A percentile compares a stretch with the other conserved stretches of the same genome.
Evolutionary conservation across 2,113 vertebrate species (phyloP).

Genomic region (Eidolon helvum): DNA sequence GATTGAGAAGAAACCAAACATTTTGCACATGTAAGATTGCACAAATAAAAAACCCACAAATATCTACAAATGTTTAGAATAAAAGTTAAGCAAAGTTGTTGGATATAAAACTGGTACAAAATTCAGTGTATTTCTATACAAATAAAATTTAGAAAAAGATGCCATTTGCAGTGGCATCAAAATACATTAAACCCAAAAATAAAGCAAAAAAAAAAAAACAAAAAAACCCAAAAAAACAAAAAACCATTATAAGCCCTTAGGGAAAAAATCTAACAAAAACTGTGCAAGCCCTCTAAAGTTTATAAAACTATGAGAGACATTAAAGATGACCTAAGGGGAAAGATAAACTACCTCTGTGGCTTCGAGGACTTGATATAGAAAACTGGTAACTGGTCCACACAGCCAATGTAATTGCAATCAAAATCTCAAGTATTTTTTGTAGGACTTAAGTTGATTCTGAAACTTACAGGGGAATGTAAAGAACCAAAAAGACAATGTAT

Average conservation of each 20-base stretch:
- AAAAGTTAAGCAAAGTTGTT: not conserved
- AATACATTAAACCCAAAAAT: not conserved
- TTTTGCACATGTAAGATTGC: not conserved
- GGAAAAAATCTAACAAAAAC: not conserved
- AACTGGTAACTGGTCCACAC: not conserved
- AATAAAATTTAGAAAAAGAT: slow-evolving; percentile 18
- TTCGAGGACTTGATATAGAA: not conserved
- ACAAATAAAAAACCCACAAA: not conserved
- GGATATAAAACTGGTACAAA: not conserved
- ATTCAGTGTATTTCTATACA: not conserved
- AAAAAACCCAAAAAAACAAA: no score
- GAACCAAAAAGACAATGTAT: not conserved
- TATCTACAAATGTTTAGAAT: not conserved
- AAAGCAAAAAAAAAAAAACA: no score
- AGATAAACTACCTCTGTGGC: not conserved
- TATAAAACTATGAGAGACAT: not conserved
- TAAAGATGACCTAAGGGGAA: not conserved
- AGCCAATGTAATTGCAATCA: not conserved
- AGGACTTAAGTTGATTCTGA: not conserved
- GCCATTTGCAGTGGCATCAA: not conserved
- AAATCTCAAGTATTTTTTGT: not conserved
- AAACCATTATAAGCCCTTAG: not conserved
- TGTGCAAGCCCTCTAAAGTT: not conserved
- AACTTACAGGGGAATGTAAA: not conserved
- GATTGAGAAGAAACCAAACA: not conserved